Percentiles rank a stretch among this genome's conserved stretches.
Conservation (phyloP, 1,140 invertebrate genomes). For the Metaphire vulgaris region DNA sequence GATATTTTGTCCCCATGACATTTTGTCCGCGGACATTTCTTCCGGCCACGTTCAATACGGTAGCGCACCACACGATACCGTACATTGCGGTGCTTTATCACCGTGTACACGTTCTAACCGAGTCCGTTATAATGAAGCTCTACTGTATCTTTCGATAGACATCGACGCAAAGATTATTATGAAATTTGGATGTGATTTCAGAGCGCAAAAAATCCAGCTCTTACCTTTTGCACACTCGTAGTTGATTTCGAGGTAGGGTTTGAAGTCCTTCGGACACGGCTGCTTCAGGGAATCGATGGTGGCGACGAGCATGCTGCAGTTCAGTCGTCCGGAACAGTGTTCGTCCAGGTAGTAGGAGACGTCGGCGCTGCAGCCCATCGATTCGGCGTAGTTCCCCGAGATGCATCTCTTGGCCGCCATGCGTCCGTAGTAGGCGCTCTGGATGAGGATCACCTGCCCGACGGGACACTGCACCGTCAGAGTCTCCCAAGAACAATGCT, state of each 20-base stretch:
- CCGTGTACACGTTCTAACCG: no score
- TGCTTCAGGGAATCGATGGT: conserved; percentile 25
- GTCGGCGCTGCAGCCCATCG: conserved; percentile 27
- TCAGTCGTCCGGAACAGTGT: conserved; percentile 23
- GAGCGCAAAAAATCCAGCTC: no score
- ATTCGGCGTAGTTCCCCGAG: conserved; percentile 10
- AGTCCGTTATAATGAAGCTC: no score
- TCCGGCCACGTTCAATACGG: no score
- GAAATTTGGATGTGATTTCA: no score
- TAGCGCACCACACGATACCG: no score
- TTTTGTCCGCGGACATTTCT: no score
- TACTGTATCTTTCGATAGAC: no score
- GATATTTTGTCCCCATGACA: no score
- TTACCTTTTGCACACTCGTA: conserved; percentile 25
- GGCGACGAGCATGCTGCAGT: conserved; percentile 27
- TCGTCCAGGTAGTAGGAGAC: conserved; percentile 27
- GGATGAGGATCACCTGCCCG: conserved; percentile 19
- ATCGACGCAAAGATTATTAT: no score
- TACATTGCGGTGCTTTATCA: no score
- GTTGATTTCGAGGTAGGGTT: conserved; percentile 28
- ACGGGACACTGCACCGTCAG: conserved; percentile 7
- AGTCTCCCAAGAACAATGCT: conserved; percentile 19
- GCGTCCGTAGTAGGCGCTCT: conserved; percentile 18
- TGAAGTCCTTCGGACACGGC: conserved; percentile 30
- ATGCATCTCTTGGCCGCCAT: conserved; percentile 20